Conservation (phyloP, 2,113 vertebrate genomes). For the Paradoxurus hermaphroditus region DNA sequence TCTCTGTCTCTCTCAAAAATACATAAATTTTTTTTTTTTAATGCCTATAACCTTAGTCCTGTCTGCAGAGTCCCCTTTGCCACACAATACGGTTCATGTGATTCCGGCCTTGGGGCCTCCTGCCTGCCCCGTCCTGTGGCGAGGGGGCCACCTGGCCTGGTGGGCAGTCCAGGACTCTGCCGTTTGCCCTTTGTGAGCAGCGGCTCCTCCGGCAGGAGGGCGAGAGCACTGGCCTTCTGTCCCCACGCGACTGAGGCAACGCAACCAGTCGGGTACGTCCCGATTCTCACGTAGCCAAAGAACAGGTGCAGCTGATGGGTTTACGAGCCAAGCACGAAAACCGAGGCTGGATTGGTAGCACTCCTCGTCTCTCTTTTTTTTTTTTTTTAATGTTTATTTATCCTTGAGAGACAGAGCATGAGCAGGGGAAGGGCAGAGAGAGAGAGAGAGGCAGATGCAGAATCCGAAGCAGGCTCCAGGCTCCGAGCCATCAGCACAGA, state of each 20-base stretch:
- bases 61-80: too few species aligned
- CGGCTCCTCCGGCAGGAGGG: not conserved
- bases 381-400: too few species aligned
- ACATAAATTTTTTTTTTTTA: too few species aligned
- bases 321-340: not conserved
- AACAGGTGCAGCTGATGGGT: not conserved
- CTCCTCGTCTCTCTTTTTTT: not conserved
- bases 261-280: not conserved
- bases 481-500: too few species aligned
- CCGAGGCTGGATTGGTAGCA: fast-evolving
- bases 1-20: too few species aligned
- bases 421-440: too few species aligned
- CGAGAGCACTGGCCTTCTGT: too few species aligned
- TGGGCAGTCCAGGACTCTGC: not conserved
- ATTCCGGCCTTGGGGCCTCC: not conserved
- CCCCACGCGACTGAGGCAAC: not conserved
- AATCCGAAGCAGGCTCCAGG: too few species aligned
- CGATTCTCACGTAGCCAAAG: not conserved
- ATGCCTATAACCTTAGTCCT: too few species aligned
- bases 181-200: not conserved
- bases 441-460: too few species aligned
- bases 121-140: fast-evolving
- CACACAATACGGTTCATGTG: not conserved
- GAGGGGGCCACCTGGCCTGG: too few species aligned
- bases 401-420: too few species aligned